phyloP scores from a whole-genome alignment of 1,140 invertebrate species.

The Conopomorpha cramerella region DNA sequence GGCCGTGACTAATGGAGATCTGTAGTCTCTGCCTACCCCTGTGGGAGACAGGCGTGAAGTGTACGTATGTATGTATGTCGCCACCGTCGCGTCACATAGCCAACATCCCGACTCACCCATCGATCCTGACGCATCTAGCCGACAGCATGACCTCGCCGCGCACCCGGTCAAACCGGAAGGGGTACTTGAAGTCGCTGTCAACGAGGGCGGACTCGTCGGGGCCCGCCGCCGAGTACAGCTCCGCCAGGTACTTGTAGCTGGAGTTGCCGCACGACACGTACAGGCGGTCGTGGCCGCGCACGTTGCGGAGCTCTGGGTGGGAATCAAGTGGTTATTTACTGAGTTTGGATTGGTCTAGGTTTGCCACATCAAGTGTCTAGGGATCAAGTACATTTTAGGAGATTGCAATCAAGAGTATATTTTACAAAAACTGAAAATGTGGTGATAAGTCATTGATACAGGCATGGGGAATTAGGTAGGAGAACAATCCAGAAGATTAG shows the following conservation, averaged over 20 bases:
- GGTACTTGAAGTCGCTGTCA: conserved; percentile 23
- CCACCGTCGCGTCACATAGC: neutral
- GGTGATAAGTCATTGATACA: too few species aligned
- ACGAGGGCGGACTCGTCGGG: conserved; percentile 10
- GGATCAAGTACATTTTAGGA: neutral
- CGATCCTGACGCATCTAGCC: conserved; percentile 67
- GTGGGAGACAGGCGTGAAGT: too few species aligned
- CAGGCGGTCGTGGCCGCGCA: conserved; percentile 77
- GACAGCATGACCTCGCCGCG: conserved; percentile 73
- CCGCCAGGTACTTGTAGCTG: conserved; percentile 71
- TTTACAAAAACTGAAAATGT: too few species aligned
- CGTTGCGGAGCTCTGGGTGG: conserved; percentile 58
- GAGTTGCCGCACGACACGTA: conserved; percentile 76
- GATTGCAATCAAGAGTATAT: neutral
- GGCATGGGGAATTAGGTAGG: too few species aligned
- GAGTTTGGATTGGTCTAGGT: neutral
- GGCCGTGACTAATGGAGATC: neutral
- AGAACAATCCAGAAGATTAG: too few species aligned
- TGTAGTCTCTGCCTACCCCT: neutral
- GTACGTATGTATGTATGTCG: too few species aligned
- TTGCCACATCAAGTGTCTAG: neutral
- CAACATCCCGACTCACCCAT: conserved; percentile 58
- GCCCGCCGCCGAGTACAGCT: conserved; percentile 65
- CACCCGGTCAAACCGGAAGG: conserved; percentile 70
- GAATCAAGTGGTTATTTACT: too few species aligned